Base-by-base conservation (phyloP, 2,113 vertebrate species). In the Rhizomys pruinosus region DNA sequence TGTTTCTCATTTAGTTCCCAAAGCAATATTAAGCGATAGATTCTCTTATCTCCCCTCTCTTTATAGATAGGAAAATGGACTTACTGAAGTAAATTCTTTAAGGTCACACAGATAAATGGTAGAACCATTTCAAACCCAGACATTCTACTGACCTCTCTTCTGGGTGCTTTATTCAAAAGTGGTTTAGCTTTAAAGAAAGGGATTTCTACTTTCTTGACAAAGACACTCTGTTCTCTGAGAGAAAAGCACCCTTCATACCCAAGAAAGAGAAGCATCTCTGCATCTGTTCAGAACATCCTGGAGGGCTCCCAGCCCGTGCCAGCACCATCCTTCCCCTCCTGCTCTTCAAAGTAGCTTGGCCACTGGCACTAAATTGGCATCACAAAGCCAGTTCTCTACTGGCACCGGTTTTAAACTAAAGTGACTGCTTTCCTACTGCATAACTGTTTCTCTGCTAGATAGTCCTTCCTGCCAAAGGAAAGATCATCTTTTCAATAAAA, bases 401-500 rank as follows among this genome's bases (percentile, higher is more conserved):
- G 37, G 29, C 72, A 37, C 47, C 44, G 92, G 96, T 89, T 80
- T 68, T 16, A 42, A 92, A 73, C 68, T 92, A 69, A 90, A 90
- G 64, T 59, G 11, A 81, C 85, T 90, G n/a, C 86, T 93, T 82
- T 82, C 93, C 73, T 93, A 74, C 85, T 82, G 47, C 11, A 10
- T 52, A 87, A 91, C 74, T 69, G 13, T 86, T 84, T 84, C 84
- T 91, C 81, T 87, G 84, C 79, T 76, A 72, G 47, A 89, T 2
- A 71, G 93, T 93, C 90, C 52, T 63, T 96, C 59, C 71, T 96
- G 77, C 88, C 64, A 32, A 94, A 96, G 55, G 76, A 76, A 94
- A 92, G 52, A 93, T 79, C 55, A 86, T 82, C 44, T 84, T 91
- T 91, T 94, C 92, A 93, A 91, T 29, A 87, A 95, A 87, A 77